Evolutionary conservation across 1,140 invertebrate species (phyloP), one percentile per base, ranked within the genome.

Genomic region (Theocolax elegans): DNA sequence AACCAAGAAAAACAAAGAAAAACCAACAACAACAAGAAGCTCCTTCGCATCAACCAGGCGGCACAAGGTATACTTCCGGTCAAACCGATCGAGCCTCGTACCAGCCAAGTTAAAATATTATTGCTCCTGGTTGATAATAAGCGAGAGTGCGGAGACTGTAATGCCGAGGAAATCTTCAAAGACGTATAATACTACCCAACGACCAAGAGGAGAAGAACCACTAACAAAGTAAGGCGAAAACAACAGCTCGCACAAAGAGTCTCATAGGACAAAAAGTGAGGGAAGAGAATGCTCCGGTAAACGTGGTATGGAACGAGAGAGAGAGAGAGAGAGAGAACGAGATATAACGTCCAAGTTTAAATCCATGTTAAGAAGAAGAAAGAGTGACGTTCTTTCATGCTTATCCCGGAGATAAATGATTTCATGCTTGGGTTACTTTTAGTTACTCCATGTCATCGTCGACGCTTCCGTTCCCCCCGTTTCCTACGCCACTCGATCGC

Each of bases 341-440:
- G 31, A 10, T 35, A 35, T 6, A 79, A 78, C 71, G n/a, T n/a
- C n/a, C n/a, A n/a, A n/a, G n/a, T 81, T 77, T 78, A 79, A 81
- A 79, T 80, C 73, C 75, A 77, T 73, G 74, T 79, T 65, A 75
- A 77, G 72, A 74, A 70, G 74, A 75, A 79, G 76, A 72, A 78
- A 78, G 73, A 77, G 60, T 74, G 75, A 74, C 77, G 76, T 79
- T 74, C 72, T 81, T 79, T 75, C 72, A 76, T 78, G 76, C 74
- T 82, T 82, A 84, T 81, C 77, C 78, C 72, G 71, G 79, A 84
- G 81, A 85, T 85, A 83, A 84, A 84, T 85, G 83, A 85, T 85
- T 85, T 82, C 77, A 84, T 81, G 81, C 81, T 81, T 77, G 75
- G 79, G 79, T 84, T 82, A 75, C 74, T 79, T 81, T 77, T 75